Evolutionary conservation across 2,888 invertebrate genomes (phyloP).

Genomic region (Mesopsocus fuscifrons): DNA sequence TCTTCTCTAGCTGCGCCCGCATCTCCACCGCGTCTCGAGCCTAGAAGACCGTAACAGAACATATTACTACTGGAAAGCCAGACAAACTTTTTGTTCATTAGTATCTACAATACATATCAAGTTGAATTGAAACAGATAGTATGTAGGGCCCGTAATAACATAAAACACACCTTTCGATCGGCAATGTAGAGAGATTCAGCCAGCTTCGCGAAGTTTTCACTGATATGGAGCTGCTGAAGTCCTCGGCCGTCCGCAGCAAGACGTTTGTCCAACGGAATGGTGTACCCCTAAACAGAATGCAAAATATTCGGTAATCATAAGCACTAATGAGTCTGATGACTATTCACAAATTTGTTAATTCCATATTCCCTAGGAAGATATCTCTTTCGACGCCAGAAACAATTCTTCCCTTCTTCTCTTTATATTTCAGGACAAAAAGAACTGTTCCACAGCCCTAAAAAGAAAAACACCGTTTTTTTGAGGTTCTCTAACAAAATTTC

Average conservation of each 20-base stretch:
- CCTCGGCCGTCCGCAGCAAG: slow-evolving; percentile 97
- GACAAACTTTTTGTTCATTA: not conserved
- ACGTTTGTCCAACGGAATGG: slow-evolving; percentile 93
- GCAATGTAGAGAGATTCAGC: slow-evolving; percentile 97
- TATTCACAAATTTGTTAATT: not conserved
- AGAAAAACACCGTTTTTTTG: no score
- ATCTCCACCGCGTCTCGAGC: slow-evolving; percentile 96
- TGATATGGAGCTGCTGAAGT: slow-evolving; percentile 90
- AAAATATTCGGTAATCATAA: not conserved
- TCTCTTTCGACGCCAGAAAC: no score
- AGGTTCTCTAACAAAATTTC: no score
- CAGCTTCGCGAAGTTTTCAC: slow-evolving; percentile 97
- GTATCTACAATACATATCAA: not conserved
- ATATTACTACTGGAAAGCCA: not conserved
- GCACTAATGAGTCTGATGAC: not conserved
- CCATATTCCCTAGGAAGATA: no score
- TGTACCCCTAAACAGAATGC: slow-evolving; percentile 47
- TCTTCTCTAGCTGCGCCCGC: slow-evolving; percentile 85
- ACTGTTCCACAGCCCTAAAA: no score
- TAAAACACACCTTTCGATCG: slow-evolving; percentile 78
- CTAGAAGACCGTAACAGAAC: slow-evolving; percentile 19
- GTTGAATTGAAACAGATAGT: no score
- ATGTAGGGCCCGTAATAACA: no score
- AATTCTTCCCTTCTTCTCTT: no score
- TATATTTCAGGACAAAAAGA: no score